Percentiles rank a stretch among this genome's conserved stretches.
These are phyloP conservation scores for Oreortyx pictus DNA, from an alignment of 2,797 vertebrate species.

Conservation along the genomic window DNA sequence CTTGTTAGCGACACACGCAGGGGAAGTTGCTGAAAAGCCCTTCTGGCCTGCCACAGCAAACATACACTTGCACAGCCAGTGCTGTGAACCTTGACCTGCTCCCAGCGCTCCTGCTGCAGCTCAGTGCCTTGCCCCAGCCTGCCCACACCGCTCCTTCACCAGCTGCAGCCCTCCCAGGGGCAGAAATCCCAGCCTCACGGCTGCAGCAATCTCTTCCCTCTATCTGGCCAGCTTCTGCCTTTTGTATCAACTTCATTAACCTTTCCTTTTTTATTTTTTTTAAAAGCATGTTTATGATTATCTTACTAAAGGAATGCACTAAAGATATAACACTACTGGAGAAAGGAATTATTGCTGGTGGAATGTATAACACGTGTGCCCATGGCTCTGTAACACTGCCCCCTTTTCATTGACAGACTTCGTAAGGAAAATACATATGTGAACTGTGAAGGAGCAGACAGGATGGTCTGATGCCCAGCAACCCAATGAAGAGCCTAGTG, in stretches of 20 bases:
- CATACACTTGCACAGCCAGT: slow-evolving; percentile 65
- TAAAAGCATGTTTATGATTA: slow-evolving; percentile 62
- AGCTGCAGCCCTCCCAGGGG: fast-evolving
- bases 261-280: not conserved
- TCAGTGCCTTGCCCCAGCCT: slow-evolving; percentile 2
- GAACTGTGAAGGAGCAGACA: not conserved
- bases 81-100: slow-evolving; percentile 4
- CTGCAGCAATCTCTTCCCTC: not conserved
- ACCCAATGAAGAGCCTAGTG: not conserved
- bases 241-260: slow-evolving; percentile 23
- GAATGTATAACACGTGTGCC: slow-evolving; percentile 65
- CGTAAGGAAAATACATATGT: slow-evolving; percentile 22
- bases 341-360: slow-evolving; percentile 54
- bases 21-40: slow-evolving; percentile 71
- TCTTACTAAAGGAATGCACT: slow-evolving; percentile 41
- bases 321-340: slow-evolving; percentile 56
- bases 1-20: slow-evolving; percentile 71
- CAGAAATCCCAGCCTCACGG: not conserved
- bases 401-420: slow-evolving; percentile 50
- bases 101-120: slow-evolving; percentile 33
- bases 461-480: not conserved
- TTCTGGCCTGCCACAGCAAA: slow-evolving; percentile 70
- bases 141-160: not conserved
- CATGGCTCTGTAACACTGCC: slow-evolving; percentile 44
- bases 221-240: not conserved